Base-by-base conservation (phyloP, 2,888 invertebrate species). In the Eupithecia insigniata region DNA sequence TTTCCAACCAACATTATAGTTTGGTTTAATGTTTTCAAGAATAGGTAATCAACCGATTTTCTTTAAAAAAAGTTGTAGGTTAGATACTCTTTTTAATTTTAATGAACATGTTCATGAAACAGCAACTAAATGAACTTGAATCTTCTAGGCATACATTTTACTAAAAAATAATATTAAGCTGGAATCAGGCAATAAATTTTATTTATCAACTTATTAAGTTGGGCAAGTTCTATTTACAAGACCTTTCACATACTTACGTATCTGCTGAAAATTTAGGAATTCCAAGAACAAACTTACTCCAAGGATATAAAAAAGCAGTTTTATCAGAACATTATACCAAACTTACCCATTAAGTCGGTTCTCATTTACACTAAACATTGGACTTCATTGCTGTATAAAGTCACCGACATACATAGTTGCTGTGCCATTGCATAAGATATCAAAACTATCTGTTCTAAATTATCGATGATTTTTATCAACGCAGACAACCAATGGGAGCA, bases 361-460 rank as follows among this genome's bases (percentile, higher is more conserved):
- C 67, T 67, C 71, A 65, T 75, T 78, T 90, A 88, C 88, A 89
- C 84, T 92, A 92, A 92, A 92, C 81, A 79, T 82, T 81, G 84
- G 84, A 89, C 89, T 92, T 91, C 88, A 92, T 92, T 90, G 84
- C 76, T 61, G 74, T 80, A 78, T 83, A 83, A 87, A 86, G 84
- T 86, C 82, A 78, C 74, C 78, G 69, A 75, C 70, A 71, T 82
- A 92, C 92, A 90, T 80, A 89, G 92, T 93, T 86, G 86, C 85
- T 67, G 86, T 22, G 6, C 84, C 85, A 88, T 82, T 85, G 84
- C 85, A 87, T 85, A 84, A 88, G 86, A 87, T 89, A 90, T 89
- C 88, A 88, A 74, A 82, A 76, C 83, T 84, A 85, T 83, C 85
- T 76, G 51, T 81, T 84, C 83, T 86, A 87, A 89, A 87, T 87